A percentile compares a stretch with the other conserved stretches of the same genome.
These are phyloP conservation scores for Melinaea menophilus DNA, from an alignment of 2,888 invertebrate species.

Conservation along the genomic window DNA sequence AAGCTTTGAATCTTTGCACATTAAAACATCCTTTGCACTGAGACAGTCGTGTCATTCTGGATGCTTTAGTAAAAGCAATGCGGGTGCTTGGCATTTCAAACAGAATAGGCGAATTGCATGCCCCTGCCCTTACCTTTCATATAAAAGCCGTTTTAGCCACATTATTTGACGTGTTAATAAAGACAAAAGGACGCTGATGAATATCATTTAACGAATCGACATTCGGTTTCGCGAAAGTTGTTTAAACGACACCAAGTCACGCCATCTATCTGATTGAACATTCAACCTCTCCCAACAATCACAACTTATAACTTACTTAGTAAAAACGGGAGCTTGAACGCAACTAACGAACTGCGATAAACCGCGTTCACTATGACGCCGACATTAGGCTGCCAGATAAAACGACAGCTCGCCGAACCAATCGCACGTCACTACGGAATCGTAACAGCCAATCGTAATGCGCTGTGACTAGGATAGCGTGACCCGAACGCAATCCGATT, in stretches of 20 bases:
- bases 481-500: conserved; percentile 76
- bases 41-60: conserved; percentile 3
- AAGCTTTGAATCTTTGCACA: conserved; percentile 1
- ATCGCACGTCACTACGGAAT: conserved; percentile 67
- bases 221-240: conserved; percentile 62
- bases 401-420: conserved; percentile 61
- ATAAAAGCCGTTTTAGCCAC: conserved; percentile 49
- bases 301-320: conserved; percentile 75
- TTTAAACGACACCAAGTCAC: conserved; percentile 75
- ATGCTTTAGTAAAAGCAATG: conserved; percentile 47
- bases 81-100: conserved; percentile 48
- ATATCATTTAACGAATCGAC: conserved; percentile 76
- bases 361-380: conserved; percentile 67
- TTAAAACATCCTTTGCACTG: conserved; percentile 23
- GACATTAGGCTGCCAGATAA: conserved; percentile 64
- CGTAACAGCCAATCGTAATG: conserved; percentile 69
- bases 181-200: conserved; percentile 73
- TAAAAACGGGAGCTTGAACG: conserved; percentile 67
- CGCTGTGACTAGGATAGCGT: conserved; percentile 73
- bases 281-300: conserved; percentile 68
- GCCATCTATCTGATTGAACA: conserved; percentile 74
- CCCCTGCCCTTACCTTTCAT: conserved; percentile 43
- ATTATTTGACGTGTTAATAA: conserved; percentile 72
- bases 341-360: conserved; percentile 71
- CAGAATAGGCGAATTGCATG: conserved; percentile 56